Percentiles rank a stretch among this genome's conserved stretches.
phyloP scores from a whole-genome alignment of 2,888 invertebrate species.

The Agrypnus murinus region DNA sequence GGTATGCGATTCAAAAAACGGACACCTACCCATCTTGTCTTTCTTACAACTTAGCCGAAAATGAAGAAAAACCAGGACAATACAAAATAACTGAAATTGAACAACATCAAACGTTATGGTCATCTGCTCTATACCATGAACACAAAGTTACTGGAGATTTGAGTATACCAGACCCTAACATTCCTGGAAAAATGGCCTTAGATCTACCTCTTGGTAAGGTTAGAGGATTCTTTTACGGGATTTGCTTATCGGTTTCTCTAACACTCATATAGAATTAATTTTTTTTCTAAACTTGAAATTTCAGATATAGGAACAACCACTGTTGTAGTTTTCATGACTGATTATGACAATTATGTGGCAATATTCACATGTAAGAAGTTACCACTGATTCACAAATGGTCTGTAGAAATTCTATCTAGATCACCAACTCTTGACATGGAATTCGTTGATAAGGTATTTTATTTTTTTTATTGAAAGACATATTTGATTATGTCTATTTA shows the following conservation, averaged over 20 bases:
- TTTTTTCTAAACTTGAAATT: conserved; percentile 45
- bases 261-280: too few species aligned
- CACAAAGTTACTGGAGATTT: conserved; percentile 85
- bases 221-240: too few species aligned
- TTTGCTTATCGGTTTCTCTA: too few species aligned
- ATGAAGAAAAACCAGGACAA: conserved; percentile 75
- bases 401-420: conserved; percentile 86
- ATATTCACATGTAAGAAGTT: conserved; percentile 85
- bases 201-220: conserved; percentile 84
- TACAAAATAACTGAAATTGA: conserved; percentile 80
- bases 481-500: too few species aligned
- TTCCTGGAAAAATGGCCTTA: conserved; percentile 83
- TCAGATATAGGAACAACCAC: conserved; percentile 84
- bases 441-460: conserved; percentile 81
- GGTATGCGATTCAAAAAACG: conserved; percentile 91
- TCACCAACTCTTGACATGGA: conserved; percentile 81
- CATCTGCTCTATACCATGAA: conserved; percentile 84
- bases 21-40: conserved; percentile 87
- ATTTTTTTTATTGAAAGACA: too few species aligned
- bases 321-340: conserved; percentile 83
- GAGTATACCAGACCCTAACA: conserved; percentile 76
- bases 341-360: conserved; percentile 83
- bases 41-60: conserved; percentile 76
- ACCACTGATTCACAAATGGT: conserved; percentile 83
- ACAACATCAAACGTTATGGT: conserved; percentile 79